phyloP scores from a whole-genome alignment of 2,888 invertebrate genomes.

The Dryomyza anilis region DNA sequence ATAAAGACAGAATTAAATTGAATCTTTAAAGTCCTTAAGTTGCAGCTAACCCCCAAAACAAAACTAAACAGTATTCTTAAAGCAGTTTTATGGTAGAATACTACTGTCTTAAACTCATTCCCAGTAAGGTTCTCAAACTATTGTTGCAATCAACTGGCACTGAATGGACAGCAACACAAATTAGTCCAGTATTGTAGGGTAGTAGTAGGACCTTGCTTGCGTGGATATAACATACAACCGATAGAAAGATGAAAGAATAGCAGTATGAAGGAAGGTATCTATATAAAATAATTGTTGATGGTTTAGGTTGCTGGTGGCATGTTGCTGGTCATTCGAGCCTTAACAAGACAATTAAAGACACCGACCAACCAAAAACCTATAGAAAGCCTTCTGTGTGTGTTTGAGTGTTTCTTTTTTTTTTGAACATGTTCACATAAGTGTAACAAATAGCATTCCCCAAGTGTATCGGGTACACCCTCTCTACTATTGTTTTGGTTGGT shows the following conservation, averaged over 20 bases:
- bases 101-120: background rate
- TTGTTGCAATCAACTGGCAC: background rate
- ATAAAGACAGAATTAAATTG: background rate
- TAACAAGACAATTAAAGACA: conserved; percentile 7
- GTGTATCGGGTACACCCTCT: background rate
- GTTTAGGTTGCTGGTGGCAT: background rate
- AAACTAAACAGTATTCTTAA: background rate
- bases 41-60: background rate
- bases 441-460: conserved; percentile 3
- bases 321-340: conserved; percentile 9
- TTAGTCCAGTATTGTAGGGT: no score
- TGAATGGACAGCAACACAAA: conserved; percentile 1
- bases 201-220: background rate
- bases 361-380: background rate
- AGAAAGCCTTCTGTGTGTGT: background rate
- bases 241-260: background rate
- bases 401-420: background rate
- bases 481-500: background rate
- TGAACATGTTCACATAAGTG: conserved; percentile 2
- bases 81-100: background rate
- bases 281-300: background rate
- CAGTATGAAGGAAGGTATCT: background rate
- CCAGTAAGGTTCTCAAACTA: background rate
- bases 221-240: background rate
- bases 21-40: conserved; percentile 18